Evolutionary conservation across 2,888 invertebrate species (phyloP).

Genomic region (Hypsopygia costalis): DNA sequence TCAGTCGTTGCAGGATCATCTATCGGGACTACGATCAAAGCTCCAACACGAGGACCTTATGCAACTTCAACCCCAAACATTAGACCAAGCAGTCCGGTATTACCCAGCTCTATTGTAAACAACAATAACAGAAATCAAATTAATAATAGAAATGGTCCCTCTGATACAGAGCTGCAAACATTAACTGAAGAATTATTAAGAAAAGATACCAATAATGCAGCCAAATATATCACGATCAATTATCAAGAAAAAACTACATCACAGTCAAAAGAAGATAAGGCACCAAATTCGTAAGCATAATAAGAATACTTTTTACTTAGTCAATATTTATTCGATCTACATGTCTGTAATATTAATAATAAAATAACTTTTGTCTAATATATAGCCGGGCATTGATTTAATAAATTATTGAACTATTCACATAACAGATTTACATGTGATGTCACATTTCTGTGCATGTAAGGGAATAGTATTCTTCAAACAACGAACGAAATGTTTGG

Average conservation of each 20-base stretch:
- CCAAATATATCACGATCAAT: constrained; percentile 85
- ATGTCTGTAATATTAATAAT: too few species aligned
- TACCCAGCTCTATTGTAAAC: constrained; percentile 71
- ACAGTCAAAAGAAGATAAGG: constrained; percentile 84
- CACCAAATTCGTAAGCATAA: constrained; percentile 86
- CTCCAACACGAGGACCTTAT: constrained; percentile 7
- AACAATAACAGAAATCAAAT: constrained; percentile 42
- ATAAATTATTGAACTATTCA: too few species aligned
- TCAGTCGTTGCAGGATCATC: constrained; percentile 46
- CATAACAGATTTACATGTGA: too few species aligned
- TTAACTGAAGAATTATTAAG: constrained; percentile 86
- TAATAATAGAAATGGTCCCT: constrained; percentile 39
- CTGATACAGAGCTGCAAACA: constrained; percentile 83
- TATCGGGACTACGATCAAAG: constrained; percentile 15
- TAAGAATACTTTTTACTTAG: neutral
- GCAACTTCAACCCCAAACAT: constrained; percentile 13
- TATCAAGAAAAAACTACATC: constrained; percentile 88
- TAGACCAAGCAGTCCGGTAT: constrained; percentile 38
- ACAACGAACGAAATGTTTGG: too few species aligned
- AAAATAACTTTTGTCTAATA: too few species aligned
- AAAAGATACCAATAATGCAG: constrained; percentile 88
- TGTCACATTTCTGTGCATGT: too few species aligned
- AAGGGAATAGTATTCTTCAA: too few species aligned
- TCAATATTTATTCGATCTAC: too few species aligned
- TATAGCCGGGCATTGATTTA: too few species aligned